A percentile compares a stretch with the other conserved stretches of the same genome.
These are phyloP conservation scores for Ictalurus punctatus DNA, from an alignment of 2,113 vertebrate genomes.

Conservation along the genomic window DNA sequence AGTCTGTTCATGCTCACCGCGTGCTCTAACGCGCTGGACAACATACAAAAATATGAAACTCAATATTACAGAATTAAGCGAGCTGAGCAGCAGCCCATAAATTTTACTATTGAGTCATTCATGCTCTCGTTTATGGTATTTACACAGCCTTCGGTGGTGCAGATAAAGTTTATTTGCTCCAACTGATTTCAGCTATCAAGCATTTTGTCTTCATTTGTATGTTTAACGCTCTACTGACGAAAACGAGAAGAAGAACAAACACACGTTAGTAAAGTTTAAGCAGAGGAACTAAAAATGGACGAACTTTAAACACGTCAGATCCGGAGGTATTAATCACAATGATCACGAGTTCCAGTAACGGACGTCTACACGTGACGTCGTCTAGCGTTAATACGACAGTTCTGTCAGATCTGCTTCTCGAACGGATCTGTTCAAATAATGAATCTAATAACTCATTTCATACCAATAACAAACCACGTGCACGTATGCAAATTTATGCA, in stretches of 20 bases:
- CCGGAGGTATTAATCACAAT: not conserved
- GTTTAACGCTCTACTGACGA: not conserved
- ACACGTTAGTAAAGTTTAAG: not conserved
- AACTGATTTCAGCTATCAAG: conserved; percentile 25
- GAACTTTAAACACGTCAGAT: not conserved
- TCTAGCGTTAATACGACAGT: not conserved
- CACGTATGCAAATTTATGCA: not conserved
- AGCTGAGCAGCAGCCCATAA: conserved; percentile 34
- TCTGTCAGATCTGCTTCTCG: not conserved
- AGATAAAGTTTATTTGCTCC: conserved; percentile 21
- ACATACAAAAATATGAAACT: conserved; percentile 50
- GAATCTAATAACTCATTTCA: too few species aligned
- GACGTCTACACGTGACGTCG: not conserved
- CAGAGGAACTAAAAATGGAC: not conserved
- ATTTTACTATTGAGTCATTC: conserved; percentile 35
- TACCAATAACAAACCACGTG: not conserved
- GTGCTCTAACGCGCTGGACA: conserved; percentile 48
- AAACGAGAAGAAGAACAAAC: not conserved
- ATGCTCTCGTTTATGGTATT: conserved; percentile 46
- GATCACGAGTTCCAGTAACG: not conserved
- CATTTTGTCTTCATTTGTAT: conserved; percentile 11
- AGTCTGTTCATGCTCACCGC: conserved; percentile 45
- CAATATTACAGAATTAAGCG: conserved; percentile 45
- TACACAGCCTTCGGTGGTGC: conserved; percentile 26
- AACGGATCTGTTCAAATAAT: too few species aligned